Conservation (phyloP, 2,888 invertebrate species). For the Teleogryllus oceanicus region DNA sequence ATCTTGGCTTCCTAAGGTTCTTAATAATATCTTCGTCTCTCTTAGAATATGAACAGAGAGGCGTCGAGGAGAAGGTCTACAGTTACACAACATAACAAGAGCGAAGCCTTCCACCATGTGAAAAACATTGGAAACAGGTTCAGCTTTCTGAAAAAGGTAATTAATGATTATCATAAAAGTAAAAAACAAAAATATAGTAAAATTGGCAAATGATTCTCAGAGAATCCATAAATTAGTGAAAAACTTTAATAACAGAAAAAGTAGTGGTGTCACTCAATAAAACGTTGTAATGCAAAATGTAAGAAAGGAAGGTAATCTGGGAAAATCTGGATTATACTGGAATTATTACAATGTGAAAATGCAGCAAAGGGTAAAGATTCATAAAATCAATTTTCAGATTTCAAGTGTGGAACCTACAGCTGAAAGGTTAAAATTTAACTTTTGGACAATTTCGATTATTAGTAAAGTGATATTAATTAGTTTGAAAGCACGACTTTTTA, state of each 20-base stretch:
- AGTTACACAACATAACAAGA: constrained; percentile 91
- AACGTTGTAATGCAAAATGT: no score
- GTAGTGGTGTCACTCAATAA: not conserved
- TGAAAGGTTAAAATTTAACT: no score
- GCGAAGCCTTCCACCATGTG: constrained; percentile 92
- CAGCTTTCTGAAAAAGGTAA: constrained; percentile 50
- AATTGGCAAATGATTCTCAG: not conserved
- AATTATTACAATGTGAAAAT: no score
- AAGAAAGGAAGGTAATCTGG: no score
- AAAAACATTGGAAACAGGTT: constrained; percentile 71
- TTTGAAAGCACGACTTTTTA: no score
- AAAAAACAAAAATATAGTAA: not conserved
- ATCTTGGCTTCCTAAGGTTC: constrained; percentile 66
- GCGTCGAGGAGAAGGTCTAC: constrained; percentile 80
- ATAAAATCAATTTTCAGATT: no score
- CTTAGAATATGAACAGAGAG: constrained; percentile 83
- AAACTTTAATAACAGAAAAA: not conserved
- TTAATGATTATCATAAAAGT: not conserved
- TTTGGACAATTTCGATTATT: no score
- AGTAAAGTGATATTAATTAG: no score
- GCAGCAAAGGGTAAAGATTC: no score
- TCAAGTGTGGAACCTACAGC: no score
- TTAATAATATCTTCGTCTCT: constrained; percentile 83
- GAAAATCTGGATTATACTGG: no score
- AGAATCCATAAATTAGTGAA: not conserved